phyloP scores from a whole-genome alignment of 2,113 vertebrate species.

The Cinclus mexicanus region DNA sequence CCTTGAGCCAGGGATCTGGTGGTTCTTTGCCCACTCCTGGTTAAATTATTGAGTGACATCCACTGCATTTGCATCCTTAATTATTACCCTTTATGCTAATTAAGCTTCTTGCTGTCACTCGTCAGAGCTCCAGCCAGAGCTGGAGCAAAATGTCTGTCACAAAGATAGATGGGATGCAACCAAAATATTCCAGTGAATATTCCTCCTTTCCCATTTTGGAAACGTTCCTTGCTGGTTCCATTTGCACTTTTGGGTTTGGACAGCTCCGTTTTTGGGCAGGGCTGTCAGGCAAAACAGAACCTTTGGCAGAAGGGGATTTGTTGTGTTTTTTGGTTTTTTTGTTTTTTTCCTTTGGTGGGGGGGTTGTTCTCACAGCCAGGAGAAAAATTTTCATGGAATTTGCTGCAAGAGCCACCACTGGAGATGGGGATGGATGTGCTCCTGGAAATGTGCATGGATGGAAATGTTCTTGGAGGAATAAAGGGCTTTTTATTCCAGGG shows the following conservation, averaged over 20 bases:
- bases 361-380: not conserved
- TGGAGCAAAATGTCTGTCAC: not conserved
- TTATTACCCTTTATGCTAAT: slow-evolving; percentile 12
- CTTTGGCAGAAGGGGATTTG: not conserved
- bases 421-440: not conserved
- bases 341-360: not conserved
- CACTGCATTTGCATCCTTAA: not conserved
- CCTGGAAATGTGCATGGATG: not conserved
- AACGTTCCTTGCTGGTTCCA: fast-evolving
- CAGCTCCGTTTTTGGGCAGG: not conserved
- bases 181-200: not conserved
- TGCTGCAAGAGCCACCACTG: not conserved
- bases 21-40: not conserved
- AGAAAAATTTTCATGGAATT: not conserved
- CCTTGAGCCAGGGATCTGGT: not conserved
- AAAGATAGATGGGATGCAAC: not conserved
- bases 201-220: not conserved
- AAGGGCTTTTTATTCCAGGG: not conserved
- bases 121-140: not conserved
- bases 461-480: not conserved
- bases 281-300: not conserved
- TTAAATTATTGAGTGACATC: fast-evolving
- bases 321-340: not conserved
- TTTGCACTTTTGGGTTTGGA: not conserved
- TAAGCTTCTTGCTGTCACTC: not conserved